phyloP scores from a whole-genome alignment of 2,797 vertebrate genomes.

The Mionectes olivaceus region DNA sequence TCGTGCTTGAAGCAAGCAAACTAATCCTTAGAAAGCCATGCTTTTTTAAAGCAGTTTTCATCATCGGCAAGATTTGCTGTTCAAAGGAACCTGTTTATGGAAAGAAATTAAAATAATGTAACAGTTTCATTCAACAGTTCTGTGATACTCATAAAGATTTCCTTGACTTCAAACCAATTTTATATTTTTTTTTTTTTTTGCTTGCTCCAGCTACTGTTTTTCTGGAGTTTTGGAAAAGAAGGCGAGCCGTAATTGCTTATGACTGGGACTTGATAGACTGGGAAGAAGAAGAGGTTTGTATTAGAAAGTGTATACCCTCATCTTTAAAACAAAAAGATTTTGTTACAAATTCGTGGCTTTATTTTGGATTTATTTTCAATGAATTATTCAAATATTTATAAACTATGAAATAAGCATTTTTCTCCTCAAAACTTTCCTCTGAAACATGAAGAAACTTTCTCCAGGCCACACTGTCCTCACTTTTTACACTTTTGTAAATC shows the following conservation, averaged over 20 bases:
- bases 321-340: background rate
- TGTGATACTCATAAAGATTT: background rate
- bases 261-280: conserved; percentile 97
- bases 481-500: background rate
- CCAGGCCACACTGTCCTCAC: background rate
- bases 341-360: background rate
- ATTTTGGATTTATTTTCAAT: background rate
- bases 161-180: conserved; percentile 23
- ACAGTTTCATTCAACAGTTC: conserved; percentile 7
- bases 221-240: conserved; percentile 94
- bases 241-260: conserved; percentile 91
- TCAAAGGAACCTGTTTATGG: conserved; percentile 14
- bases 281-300: conserved; percentile 94
- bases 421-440: background rate
- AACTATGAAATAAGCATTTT: background rate
- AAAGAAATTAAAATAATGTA: conserved; percentile 5
- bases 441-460: background rate
- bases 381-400: background rate
- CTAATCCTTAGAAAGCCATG: conserved; percentile 53
- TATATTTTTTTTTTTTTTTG: conserved; percentile 39
- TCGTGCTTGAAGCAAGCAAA: background rate
- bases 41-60: conserved; percentile 30
- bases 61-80: conserved; percentile 38
- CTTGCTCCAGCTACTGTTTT: conserved; percentile 88
- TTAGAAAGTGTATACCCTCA: background rate